These are phyloP conservation scores for Heterotilapia buettikoferi DNA, from an alignment of 2,113 vertebrate species.

Conservation along the genomic window DNA sequence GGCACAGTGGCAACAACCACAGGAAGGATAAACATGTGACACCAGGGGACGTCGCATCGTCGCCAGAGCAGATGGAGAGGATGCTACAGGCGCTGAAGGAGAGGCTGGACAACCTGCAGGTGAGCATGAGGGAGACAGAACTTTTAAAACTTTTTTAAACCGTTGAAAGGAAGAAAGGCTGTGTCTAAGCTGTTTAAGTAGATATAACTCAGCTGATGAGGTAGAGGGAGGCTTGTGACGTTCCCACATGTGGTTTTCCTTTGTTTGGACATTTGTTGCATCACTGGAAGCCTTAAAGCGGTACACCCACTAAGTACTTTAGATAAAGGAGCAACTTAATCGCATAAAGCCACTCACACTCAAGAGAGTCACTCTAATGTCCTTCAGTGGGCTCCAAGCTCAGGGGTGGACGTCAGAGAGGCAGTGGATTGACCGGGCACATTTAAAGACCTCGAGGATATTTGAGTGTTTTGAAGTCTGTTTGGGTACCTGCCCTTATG, in stretches of 20 bases:
- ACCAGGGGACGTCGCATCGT: conserved; percentile 51
- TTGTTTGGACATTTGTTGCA: not conserved
- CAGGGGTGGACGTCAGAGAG: not conserved
- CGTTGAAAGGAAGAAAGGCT: not conserved
- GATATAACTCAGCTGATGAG: not conserved
- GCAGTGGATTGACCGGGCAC: not conserved
- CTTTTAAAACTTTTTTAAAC: not conserved
- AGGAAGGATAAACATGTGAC: conserved; percentile 64
- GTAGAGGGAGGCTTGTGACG: not conserved
- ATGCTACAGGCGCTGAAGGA: conserved; percentile 79
- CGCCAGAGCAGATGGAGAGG: conserved; percentile 72
- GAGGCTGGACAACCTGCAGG: conserved; percentile 77
- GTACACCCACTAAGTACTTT: not conserved
- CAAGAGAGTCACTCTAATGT: not conserved
- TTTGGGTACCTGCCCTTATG: not conserved
- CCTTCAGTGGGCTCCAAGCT: not conserved
- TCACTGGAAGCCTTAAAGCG: conserved; percentile 6
- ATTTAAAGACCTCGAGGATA: not conserved
- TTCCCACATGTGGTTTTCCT: not conserved
- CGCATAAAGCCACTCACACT: conserved; percentile 3
- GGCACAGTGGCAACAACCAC: conserved; percentile 8
- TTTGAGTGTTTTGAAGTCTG: not conserved
- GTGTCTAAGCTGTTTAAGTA: not conserved
- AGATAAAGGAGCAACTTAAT: conserved; percentile 39
- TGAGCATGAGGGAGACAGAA: conserved; percentile 32